Percentiles rank a stretch among this genome's conserved stretches.
Conservation (phyloP, 2,113 vertebrate species). For the Myodes glareolus region DNA sequence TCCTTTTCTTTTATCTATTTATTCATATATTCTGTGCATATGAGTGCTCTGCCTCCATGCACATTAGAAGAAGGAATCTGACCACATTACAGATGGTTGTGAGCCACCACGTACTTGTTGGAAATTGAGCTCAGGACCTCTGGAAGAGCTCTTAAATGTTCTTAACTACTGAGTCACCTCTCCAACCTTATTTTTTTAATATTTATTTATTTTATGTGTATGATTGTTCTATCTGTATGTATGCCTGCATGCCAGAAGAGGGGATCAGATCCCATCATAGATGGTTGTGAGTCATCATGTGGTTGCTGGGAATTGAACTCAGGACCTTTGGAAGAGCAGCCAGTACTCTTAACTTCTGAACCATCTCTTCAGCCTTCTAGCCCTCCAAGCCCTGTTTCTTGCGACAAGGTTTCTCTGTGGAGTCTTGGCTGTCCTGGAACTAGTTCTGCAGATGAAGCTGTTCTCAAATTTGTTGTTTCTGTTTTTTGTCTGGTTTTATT, state of each 20-base stretch:
- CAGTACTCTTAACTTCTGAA: neutral
- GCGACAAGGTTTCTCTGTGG: neutral
- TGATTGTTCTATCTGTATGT: neutral
- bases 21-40: neutral
- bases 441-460: neutral
- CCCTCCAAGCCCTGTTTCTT: neutral
- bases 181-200: too few species aligned
- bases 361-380: neutral
- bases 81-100: too few species aligned
- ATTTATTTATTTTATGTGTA: neutral
- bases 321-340: neutral
- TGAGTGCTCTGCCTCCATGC: neutral
- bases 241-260: neutral
- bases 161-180: too few species aligned
- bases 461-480: neutral
- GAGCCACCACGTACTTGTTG: too few species aligned
- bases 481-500: neutral
- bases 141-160: too few species aligned
- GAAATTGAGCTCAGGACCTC: too few species aligned
- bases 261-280: neutral
- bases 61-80: too few species aligned
- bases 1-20: neutral
- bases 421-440: neutral
- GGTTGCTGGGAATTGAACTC: neutral
- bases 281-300: neutral